These are phyloP conservation scores for Neocrepidodera transversa DNA, from an alignment of 2,888 invertebrate species.

Conservation along the genomic window DNA sequence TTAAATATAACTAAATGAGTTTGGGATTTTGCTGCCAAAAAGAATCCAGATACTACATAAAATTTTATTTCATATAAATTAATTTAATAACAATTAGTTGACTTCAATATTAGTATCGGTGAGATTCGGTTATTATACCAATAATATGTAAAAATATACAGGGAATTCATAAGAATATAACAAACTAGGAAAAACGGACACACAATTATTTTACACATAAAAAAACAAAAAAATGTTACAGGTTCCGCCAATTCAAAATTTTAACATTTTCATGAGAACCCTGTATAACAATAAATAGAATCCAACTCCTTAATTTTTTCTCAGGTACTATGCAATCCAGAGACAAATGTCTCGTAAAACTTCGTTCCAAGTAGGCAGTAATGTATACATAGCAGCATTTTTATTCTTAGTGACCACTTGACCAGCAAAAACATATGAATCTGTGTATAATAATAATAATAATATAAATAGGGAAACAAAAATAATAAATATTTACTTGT, in stretches of 20 bases:
- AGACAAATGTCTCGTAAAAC: conserved; percentile 30
- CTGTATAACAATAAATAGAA: conserved; percentile 40
- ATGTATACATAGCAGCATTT: conserved; percentile 15
- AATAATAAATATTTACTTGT: too few relatives aligned
- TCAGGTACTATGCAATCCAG: conserved; percentile 49
- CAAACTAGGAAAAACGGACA: conserved; percentile 10
- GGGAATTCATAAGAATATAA: conserved; percentile 37
- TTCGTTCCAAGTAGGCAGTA: conserved; percentile 30
- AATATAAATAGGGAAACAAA: too few relatives aligned
- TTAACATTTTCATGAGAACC: conserved; percentile 33
- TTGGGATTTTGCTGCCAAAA: conserved; percentile 37
- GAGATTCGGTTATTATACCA: conserved; percentile 45
- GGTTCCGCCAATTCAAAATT: background rate
- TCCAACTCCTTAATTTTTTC: conserved; percentile 40
- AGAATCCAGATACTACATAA: conserved; percentile 15
- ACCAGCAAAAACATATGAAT: too few relatives aligned
- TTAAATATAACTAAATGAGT: conserved; percentile 36
- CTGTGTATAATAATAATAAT: too few relatives aligned
- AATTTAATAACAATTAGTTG: conserved; percentile 33
- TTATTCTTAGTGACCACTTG: background rate
- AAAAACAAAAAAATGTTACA: background rate
- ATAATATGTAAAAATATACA: conserved; percentile 36
- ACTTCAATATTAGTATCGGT: conserved; percentile 42
- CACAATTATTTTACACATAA: background rate
- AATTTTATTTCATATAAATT: conserved; percentile 7